Evolutionary conservation across 2,113 vertebrate species (phyloP), one percentile per base, ranked within the genome.

Genomic region (Lasiurus borealis): DNA sequence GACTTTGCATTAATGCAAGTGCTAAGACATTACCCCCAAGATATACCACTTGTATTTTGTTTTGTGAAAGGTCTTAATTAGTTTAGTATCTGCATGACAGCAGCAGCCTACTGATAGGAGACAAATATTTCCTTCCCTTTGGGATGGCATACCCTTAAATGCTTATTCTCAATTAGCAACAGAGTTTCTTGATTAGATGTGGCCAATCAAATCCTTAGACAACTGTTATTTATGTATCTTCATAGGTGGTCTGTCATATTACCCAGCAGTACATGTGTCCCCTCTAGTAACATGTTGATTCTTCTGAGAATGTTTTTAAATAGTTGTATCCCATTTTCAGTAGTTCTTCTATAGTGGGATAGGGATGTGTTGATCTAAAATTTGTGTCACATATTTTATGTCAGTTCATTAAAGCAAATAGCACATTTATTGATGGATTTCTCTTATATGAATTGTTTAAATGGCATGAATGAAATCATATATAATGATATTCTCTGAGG

Each of bases 381-480:
- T 96, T 94, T 40, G 48, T 76, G 10, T 91, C 46, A 34, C 19
- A 19, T 88, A 9, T 54, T 86, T 62, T 31, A 46, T 82, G n/a
- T 21, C 21, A 25, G 8, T 59, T 96, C 57, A 77, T 90, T 89
- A 78, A 89, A 68, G 69, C 16, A 87, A 87, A 73, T 8, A 87
- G 4, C 72, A 44, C 25, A 29, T 81, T 85, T 93, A 90, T 40
- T 71, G 68, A 80, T 40, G 18, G 76, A 7, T 48, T 11, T 83
- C 64, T 80, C 21, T 88, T 78, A 31, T 27, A 18, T 1, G n/a
- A 34, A 77, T 86, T 52, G 54, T 97, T 97, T 68, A 46, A 81
- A 73, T 52, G 29, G 78, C 90, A 69, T 48, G 25, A 89, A 69
- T 62, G 23, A 85, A 82, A 72, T 46, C 27, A 40, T 76, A 83